phyloP scores from a whole-genome alignment of 2,797 vertebrate species.

The Triplophysa yarkandensis region DNA sequence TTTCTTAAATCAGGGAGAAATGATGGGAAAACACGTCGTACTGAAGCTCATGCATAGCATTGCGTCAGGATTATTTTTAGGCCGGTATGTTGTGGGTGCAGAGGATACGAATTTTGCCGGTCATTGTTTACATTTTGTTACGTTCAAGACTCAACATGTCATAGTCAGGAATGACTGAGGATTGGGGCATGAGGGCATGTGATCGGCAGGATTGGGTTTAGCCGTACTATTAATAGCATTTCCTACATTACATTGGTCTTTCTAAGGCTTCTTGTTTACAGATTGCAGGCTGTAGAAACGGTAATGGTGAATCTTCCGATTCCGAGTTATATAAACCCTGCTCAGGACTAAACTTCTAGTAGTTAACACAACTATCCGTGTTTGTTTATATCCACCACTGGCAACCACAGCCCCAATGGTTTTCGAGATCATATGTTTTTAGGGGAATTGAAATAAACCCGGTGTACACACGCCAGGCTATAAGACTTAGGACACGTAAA shows the following conservation, averaged over 20 bases:
- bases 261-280: slow-evolving; percentile 41
- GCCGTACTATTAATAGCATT: slow-evolving; percentile 52
- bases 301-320: slow-evolving; percentile 1
- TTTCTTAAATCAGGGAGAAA: not conserved
- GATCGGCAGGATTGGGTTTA: slow-evolving; percentile 46
- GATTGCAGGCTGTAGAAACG: slow-evolving; percentile 11
- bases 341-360: not conserved
- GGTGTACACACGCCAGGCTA: slow-evolving; percentile 6
- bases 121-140: slow-evolving; percentile 40
- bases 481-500: no score
- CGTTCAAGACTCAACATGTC: not conserved
- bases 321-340: not conserved
- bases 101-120: slow-evolving; percentile 4
- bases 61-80: slow-evolving; percentile 31
- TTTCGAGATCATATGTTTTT: no score
- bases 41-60: not conserved
- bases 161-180: slow-evolving; percentile 11
- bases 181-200: slow-evolving; percentile 21
- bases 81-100: not conserved
- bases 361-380: not conserved
- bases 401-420: no score
- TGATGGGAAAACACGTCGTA: not conserved
- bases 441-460: slow-evolving; percentile 16
- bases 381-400: no score
- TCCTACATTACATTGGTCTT: slow-evolving; percentile 14